Percentiles rank a stretch among this genome's conserved stretches.
phyloP scores from a whole-genome alignment of 2,113 vertebrate genomes.

The Tychaedon coryphoeus region DNA sequence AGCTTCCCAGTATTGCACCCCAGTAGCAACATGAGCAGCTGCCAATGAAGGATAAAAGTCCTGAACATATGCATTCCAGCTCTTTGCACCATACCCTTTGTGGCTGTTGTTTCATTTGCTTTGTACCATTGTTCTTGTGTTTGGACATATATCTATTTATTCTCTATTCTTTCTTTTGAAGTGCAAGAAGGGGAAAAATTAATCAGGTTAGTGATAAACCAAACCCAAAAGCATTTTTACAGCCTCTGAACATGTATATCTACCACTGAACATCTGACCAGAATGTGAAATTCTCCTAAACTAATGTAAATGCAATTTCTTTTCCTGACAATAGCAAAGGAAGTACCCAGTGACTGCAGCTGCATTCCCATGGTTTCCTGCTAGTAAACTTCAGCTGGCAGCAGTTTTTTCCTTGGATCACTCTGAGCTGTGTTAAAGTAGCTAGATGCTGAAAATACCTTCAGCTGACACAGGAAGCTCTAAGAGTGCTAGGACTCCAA shows the following conservation, averaged over 20 bases:
- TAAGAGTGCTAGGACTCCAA: not conserved
- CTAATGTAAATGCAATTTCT: not conserved
- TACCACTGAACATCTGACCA: not conserved
- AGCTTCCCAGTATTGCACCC: not conserved
- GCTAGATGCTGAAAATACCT: not conserved
- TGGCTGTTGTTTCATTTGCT: not conserved
- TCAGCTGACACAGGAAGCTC: not conserved
- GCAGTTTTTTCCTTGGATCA: not conserved
- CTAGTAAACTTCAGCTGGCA: not conserved
- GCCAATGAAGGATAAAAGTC: not conserved
- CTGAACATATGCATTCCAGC: not conserved
- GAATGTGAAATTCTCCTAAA: not conserved
- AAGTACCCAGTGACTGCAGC: not conserved
- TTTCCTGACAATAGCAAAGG: not conserved
- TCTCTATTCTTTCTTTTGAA: not conserved
- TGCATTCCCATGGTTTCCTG: not conserved
- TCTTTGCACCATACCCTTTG: not conserved
- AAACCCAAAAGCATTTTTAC: not conserved
- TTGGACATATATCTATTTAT: not conserved
- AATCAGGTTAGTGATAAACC: not conserved
- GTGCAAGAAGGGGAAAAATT: not conserved
- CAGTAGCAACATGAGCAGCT: not conserved
- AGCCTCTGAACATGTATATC: not conserved
- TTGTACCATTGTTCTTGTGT: not conserved
- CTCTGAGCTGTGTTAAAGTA: not conserved